A percentile compares a stretch with the other conserved stretches of the same genome.
phyloP scores from a whole-genome alignment of 1,140 invertebrate species.

The Anastrepha ludens region DNA sequence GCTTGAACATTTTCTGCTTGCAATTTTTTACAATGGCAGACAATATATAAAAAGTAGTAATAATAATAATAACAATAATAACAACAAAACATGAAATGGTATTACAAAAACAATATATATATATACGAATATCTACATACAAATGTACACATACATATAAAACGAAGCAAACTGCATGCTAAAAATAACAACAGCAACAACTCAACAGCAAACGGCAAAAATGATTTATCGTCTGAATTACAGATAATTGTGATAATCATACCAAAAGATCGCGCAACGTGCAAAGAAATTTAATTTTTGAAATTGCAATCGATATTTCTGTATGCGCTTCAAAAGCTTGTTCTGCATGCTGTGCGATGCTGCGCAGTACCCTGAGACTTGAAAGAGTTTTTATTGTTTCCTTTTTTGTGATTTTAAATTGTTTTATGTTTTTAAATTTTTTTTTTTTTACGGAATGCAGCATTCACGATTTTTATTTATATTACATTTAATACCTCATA shows the following conservation, averaged over 20 bases:
- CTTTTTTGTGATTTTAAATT: slow-evolving; percentile 14
- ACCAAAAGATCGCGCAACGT: slow-evolving; percentile 65
- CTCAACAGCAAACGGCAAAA: slow-evolving; percentile 60
- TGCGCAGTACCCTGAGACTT: background rate
- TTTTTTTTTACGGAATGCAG: background rate
- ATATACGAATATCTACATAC: background rate
- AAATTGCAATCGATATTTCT: slow-evolving; percentile 54
- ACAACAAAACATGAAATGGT: background rate
- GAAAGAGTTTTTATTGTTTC: background rate
- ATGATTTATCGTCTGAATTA: slow-evolving; percentile 73
- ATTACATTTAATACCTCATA: background rate
- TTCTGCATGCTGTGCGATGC: background rate
- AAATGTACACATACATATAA: too few relatives aligned
- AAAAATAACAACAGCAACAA: slow-evolving; percentile 16
- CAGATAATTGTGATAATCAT: slow-evolving; percentile 74
- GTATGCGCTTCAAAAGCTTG: slow-evolving; percentile 23
- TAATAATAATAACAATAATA: slow-evolving; percentile 10
- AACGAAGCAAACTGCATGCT: too few relatives aligned
- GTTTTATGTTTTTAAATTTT: slow-evolving; percentile 25
- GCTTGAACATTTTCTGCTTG: too few relatives aligned
- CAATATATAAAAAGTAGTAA: background rate
- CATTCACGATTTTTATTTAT: slow-evolving; percentile 14
- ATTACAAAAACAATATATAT: background rate
- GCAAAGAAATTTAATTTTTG: slow-evolving; percentile 55
- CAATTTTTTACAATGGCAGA: too few relatives aligned